A percentile compares a stretch with the other conserved stretches of the same genome.
Conservation (phyloP, 2,888 invertebrate species). For the Thymelicus sylvestris region DNA sequence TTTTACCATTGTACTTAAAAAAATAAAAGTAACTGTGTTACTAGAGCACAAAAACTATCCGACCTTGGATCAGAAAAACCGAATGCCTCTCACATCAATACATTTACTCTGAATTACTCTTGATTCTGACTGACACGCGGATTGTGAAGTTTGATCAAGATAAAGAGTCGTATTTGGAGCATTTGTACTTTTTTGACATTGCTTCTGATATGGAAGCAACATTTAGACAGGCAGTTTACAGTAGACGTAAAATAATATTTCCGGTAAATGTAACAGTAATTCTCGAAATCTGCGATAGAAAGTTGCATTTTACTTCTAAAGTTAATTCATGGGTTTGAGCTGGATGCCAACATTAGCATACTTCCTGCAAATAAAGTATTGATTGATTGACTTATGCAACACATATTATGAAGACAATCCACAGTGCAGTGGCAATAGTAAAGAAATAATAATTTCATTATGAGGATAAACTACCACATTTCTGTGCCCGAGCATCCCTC, state of each 20-base stretch:
- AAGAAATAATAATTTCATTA: no score
- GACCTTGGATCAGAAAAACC: slow-evolving; percentile 4
- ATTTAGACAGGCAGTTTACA: neutral
- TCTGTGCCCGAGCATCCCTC: neutral
- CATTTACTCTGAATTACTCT: neutral
- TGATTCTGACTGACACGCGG: slow-evolving; percentile 7
- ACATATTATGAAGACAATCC: no score
- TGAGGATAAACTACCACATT: no score
- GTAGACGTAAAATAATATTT: no score
- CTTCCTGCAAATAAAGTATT: no score
- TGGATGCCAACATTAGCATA: no score
- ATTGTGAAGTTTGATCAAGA: neutral
- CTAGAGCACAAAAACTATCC: slow-evolving; percentile 1
- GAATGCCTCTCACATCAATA: neutral
- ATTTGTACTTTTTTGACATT: neutral
- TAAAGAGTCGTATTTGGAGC: neutral
- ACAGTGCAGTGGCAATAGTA: no score
- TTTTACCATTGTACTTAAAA: neutral
- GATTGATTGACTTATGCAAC: no score
- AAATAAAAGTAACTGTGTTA: neutral
- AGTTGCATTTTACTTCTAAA: no score
- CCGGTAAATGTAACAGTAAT: no score
- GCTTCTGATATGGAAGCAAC: neutral
- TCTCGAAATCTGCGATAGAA: no score
- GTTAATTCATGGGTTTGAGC: no score